Percentiles rank a stretch among this genome's conserved stretches.
Conservation (phyloP, 2,113 vertebrate genomes). For the Mugil cephalus region DNA sequence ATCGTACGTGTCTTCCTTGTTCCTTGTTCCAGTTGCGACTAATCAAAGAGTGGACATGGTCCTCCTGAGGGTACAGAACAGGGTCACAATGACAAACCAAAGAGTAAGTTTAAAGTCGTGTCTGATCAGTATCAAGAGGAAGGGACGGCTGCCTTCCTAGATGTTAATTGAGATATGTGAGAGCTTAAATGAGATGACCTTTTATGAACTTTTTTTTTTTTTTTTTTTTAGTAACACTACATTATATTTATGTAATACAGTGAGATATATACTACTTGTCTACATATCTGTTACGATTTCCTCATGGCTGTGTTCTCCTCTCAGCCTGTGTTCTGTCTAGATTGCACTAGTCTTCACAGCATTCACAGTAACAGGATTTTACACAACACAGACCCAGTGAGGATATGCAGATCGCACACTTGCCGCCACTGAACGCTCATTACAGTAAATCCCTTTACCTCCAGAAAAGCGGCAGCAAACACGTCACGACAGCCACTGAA, state of each 20-base stretch:
- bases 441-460: slow-evolving; percentile 64
- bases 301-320: background rate
- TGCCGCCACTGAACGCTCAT: slow-evolving; percentile 59
- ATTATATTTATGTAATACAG: too few relatives aligned
- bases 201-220: slow-evolving; percentile 3
- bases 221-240: background rate
- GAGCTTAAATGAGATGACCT: background rate
- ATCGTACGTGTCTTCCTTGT: too few relatives aligned
- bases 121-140: too few relatives aligned
- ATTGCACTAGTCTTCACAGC: slow-evolving; percentile 25
- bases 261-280: background rate
- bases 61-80: too few relatives aligned
- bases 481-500: slow-evolving; percentile 26
- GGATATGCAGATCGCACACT: slow-evolving; percentile 51
- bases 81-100: too few relatives aligned
- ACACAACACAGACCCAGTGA: slow-evolving; percentile 37
- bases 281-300: background rate
- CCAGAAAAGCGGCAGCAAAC: slow-evolving; percentile 51
- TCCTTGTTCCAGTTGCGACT: too few relatives aligned
- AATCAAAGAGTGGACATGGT: too few relatives aligned
- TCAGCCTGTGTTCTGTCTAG: slow-evolving; percentile 16
- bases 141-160: background rate
- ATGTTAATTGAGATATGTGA: slow-evolving; percentile 7
- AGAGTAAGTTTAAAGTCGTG: too few relatives aligned
- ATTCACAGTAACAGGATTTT: slow-evolving; percentile 70